phyloP scores from a whole-genome alignment of 2,888 invertebrate species.

The Hirtodrosophila trivittata region DNA sequence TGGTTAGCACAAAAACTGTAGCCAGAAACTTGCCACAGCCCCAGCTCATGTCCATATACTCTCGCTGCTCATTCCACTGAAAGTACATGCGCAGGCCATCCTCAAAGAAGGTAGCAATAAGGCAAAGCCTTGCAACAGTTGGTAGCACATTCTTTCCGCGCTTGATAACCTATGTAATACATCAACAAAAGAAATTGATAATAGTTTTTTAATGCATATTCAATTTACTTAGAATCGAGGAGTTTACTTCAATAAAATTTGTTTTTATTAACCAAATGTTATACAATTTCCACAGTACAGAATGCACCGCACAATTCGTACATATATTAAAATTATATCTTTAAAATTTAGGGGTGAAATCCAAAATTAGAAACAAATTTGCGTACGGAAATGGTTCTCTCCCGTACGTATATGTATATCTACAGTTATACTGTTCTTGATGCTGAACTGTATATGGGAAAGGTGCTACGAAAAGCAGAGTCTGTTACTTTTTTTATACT shows the following conservation, averaged over 20 bases:
- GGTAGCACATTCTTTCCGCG: conserved; percentile 96
- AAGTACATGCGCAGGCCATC: conserved; percentile 99
- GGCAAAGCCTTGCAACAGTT: conserved; percentile 96
- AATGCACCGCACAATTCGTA: too few relatives aligned
- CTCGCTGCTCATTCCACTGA: conserved; percentile 98
- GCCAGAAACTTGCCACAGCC: conserved; percentile 97
- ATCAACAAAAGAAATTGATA: conserved; percentile 9
- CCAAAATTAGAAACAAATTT: neutral
- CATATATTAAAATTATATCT: too few relatives aligned
- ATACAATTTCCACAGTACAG: neutral
- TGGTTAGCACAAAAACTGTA: conserved; percentile 96
- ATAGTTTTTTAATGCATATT: too few relatives aligned
- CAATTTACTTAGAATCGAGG: too few relatives aligned
- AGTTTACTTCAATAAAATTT: too few relatives aligned
- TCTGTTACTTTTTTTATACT: too few relatives aligned
- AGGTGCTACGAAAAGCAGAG: too few relatives aligned
- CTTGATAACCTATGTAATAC: conserved; percentile 90
- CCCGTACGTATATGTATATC: neutral
- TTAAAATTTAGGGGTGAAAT: too few relatives aligned
- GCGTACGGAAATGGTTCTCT: neutral
- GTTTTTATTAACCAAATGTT: too few relatives aligned
- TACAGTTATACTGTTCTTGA: too few relatives aligned
- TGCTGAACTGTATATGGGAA: neutral
- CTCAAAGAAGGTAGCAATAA: conserved; percentile 99
- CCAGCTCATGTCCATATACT: conserved; percentile 99